Base-by-base conservation (phyloP, 2,113 vertebrate genomes). In the Lanius collurio region DNA sequence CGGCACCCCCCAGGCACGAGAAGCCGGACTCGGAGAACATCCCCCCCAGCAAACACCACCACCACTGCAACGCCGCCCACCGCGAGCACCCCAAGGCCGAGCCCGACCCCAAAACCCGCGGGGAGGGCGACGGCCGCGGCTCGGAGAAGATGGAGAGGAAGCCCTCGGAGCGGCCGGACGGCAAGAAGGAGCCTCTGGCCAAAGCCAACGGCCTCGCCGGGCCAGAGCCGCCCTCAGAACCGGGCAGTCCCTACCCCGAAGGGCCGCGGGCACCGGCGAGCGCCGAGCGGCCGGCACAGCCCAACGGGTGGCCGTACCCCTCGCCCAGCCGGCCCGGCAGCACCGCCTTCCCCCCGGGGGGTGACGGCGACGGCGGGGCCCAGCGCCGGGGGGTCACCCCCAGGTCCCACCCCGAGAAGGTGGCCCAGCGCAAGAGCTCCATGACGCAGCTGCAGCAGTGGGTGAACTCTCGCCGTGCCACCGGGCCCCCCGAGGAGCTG, bases 361-460 rank as follows among this genome's bases (percentile, higher is more conserved):
- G 57, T 0, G 97, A 94, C 0, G 97, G 98, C 8, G 99, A 99
- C 23, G 96, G 97, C 1, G 96, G 95, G 23, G 97, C 97, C 11
- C 95, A 98, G 17, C 98, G 98, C 37, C 97, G 98, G 44, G 98
- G 98, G 7, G 98, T 98, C 15, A 96, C 98, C 5, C 98, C 99
- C 3, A 98, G 98, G 46, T 97, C 98, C 11, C 98, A 98, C 69
- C 98, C 99, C 0, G 99, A 99, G 96, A 99, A 98, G 90, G 87
- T 98, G 7, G 99, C 99, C 31, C 99, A 99, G 97, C 98, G 99
- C 86, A 99, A 99, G 97, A 99, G 98, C 95, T 99, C 99, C 24
- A 99, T 99, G 99, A 99, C 97, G 7, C 99, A 99, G 96, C 98
- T 99, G 42, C 99, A 99, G 97, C 99, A 99, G 94, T 99, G 99